These are phyloP conservation scores for Mayetiola destructor DNA, from an alignment of 2,888 invertebrate species.

Conservation along the genomic window DNA sequence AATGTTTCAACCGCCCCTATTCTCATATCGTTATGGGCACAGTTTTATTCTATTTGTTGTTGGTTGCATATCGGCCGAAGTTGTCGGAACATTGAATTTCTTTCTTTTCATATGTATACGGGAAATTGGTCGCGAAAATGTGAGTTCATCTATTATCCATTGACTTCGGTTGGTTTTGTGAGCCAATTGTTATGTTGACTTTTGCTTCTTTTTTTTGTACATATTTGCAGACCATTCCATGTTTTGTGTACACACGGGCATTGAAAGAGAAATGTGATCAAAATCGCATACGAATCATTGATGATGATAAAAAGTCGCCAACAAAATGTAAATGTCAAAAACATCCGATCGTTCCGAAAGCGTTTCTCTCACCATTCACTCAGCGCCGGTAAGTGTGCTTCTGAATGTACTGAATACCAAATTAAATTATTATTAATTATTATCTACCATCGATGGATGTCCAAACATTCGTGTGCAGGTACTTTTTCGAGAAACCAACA, in stretches of 20 bases:
- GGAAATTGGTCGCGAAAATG: conserved; percentile 31
- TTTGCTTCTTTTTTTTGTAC: neutral
- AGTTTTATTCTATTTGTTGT: conserved; percentile 74
- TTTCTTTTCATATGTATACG: conserved; percentile 58
- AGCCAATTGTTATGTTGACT: neutral
- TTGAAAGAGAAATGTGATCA: neutral
- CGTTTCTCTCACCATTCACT: conserved; percentile 10
- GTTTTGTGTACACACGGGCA: neutral
- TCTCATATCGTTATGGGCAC: conserved; percentile 77
- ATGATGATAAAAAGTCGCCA: neutral
- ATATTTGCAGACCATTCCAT: conserved; percentile 1
- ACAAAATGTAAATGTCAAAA: conserved; percentile 10
- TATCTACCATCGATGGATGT: too few relatives aligned
- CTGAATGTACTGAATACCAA: neutral
- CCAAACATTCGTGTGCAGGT: too few relatives aligned
- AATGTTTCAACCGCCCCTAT: conserved; percentile 59
- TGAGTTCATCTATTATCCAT: conserved; percentile 20
- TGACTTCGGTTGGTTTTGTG: neutral
- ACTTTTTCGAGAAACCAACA: conserved; percentile 31
- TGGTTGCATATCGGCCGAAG: conserved; percentile 69
- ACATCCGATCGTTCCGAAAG: conserved; percentile 5
- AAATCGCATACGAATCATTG: neutral
- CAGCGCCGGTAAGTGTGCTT: conserved; percentile 9
- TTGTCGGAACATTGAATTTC: conserved; percentile 74
- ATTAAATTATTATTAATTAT: neutral